A percentile compares a stretch with the other conserved stretches of the same genome.
These are phyloP conservation scores for Amiota mariae DNA, from an alignment of 2,888 invertebrate genomes.

Conservation along the genomic window DNA sequence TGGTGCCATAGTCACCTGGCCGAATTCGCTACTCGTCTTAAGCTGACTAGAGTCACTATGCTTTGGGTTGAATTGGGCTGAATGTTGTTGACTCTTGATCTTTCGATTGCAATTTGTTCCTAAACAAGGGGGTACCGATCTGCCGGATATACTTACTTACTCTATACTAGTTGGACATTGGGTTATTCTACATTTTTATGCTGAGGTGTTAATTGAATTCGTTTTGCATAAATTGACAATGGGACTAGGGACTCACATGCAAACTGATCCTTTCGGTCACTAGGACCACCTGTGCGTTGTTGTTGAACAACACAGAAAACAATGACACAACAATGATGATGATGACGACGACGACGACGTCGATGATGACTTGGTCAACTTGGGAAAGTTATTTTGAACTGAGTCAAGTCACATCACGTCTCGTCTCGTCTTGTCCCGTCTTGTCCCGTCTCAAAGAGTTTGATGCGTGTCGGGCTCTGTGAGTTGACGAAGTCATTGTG, in stretches of 20 bases:
- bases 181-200: constrained; percentile 46
- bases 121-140: constrained; percentile 54
- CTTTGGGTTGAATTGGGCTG: too few relatives aligned
- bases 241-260: neutral
- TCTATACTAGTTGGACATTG: too few relatives aligned
- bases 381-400: too few relatives aligned
- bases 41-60: constrained; percentile 45
- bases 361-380: too few relatives aligned
- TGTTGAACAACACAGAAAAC: neutral
- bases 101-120: constrained; percentile 7
- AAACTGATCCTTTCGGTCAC: too few relatives aligned
- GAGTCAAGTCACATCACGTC: too few relatives aligned
- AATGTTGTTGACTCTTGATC: too few relatives aligned
- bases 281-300: constrained; percentile 57
- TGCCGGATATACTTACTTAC: too few relatives aligned
- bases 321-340: constrained; percentile 1
- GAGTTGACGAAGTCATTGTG: constrained; percentile 56
- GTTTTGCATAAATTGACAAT: constrained; percentile 70
- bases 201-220: constrained; percentile 74
- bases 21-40: constrained; percentile 29
- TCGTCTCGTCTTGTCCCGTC: neutral
- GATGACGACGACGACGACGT: too few relatives aligned
- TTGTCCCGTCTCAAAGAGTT: constrained; percentile 24
- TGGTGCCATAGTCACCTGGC: constrained; percentile 41
- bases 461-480: constrained; percentile 9